These are phyloP conservation scores for Pseudomyrmex cubaensis DNA, from an alignment of 1,140 invertebrate species.

Conservation along the genomic window DNA sequence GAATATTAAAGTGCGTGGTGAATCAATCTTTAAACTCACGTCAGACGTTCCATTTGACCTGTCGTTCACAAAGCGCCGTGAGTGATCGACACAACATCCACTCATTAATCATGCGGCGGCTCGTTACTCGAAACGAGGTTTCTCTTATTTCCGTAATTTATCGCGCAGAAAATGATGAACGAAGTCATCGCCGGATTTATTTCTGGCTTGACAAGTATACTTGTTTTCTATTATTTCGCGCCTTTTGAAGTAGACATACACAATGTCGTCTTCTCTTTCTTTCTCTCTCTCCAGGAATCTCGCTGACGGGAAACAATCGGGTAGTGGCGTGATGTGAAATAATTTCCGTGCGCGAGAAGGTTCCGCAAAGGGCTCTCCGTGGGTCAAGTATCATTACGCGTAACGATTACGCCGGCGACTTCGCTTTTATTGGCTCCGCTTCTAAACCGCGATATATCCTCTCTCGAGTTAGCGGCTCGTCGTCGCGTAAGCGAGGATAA, in stretches of 20 bases:
- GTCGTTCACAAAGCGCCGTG: constrained; percentile 37
- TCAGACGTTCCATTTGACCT: constrained; percentile 54
- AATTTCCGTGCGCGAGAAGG: constrained; percentile 16
- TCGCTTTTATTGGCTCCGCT: constrained; percentile 23
- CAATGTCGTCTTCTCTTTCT: not conserved
- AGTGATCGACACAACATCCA: constrained; percentile 58
- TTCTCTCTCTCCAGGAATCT: not conserved
- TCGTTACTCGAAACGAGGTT: constrained; percentile 30
- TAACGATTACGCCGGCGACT: constrained; percentile 33
- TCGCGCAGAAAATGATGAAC: constrained; percentile 28
- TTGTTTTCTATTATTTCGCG: constrained; percentile 13
- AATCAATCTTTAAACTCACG: constrained; percentile 47
- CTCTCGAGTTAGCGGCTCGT: constrained; percentile 28
- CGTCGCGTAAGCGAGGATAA: constrained; percentile 23
- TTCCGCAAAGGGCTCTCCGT: not conserved
- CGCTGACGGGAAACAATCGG: constrained; percentile 45
- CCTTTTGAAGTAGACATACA: constrained; percentile 24
- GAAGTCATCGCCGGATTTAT: constrained; percentile 38
- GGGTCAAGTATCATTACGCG: constrained; percentile 44
- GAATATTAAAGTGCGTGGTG: constrained; percentile 40
- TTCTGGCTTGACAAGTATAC: constrained; percentile 48
- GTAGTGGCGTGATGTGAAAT: constrained; percentile 31
- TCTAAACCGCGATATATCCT: constrained; percentile 27
- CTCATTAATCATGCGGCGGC: constrained; percentile 48
- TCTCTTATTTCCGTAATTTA: constrained; percentile 56